Base-by-base conservation (phyloP, 2,113 vertebrate genomes). In the Hippotragus niger region DNA sequence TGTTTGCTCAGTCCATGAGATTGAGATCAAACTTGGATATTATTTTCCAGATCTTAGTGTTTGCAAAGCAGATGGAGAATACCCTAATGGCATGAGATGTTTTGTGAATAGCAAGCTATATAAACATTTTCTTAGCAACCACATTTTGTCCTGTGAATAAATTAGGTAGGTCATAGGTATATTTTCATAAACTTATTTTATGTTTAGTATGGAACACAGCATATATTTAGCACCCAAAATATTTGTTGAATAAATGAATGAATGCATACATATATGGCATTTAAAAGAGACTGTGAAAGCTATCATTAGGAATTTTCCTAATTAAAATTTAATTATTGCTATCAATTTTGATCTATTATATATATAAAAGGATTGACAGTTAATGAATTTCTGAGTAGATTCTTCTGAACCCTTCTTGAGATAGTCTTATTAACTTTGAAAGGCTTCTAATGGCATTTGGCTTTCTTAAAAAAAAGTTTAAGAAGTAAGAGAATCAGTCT, bases 291-390 rank as follows among this genome's bases (percentile, higher is more conserved):
- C 64, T 92, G 47, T 89, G 50, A 97, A 93, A 88, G 89, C 53
- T 91, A 88, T 93, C 90, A 52, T 71, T 78, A 95, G 82, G 25
- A 94, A 87, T 87, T 95, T 96, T 97, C 53, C 88, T 91, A 91
- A 53, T 97, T 97, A 97, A 98, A 98, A 89, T 97, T 97, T 97
- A 95, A 97, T 95, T 89, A 78, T 84, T 96, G 29, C 85, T 97
- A 94, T 97, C 97, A 97, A 97, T 98, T 97, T 97, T 98, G 76
- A 95, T 98, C 94, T 97, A 89, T 97, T 95, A 96, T 94, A 31
- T 95, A 94, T 95, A 92, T 87, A 85, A 96, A 83, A 96, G 43
- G 85, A 97, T 94, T 93, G 97, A 58, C 92, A 97, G 95, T 91
- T 95, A 97, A 97, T 98, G 93, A 96, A 97, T 96, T 97, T 97